Base-by-base conservation (phyloP, 2,888 invertebrate species). In the Augiades crinisus region DNA sequence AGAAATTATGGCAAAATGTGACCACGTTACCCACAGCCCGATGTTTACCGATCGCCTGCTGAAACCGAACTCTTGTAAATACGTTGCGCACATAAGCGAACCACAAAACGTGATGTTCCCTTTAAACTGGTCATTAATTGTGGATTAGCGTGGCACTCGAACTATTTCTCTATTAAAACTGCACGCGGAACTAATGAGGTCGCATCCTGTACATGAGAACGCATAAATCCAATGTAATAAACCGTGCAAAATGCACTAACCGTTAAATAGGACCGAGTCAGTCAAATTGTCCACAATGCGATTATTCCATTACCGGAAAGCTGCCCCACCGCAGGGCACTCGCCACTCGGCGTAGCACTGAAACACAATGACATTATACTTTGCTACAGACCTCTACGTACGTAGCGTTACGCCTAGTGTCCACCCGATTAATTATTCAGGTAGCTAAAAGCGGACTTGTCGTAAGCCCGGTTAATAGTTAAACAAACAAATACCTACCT, bases 281-380 rank as follows among this genome's bases (percentile, higher is more conserved):
- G 81, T 84, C 79, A 81, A 84, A 84, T 81, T 75, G 80, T 77
- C 77, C 83, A 81, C 82, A 84, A 83, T 83, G 78, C 81, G 82
- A 86, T 86, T 85, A 86, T 83, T 83, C 76, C 78, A 80, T 84
- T 84, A 80, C 56, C 41, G 37, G 16, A 67, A 72, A 75, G 70
- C 80, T 69, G 72, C 67, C 63, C 21, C 40, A 16, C 31, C 68
- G 64, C 72, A 70, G 67, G 62, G 17, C 47, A 21, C 30, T 40
- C 38, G 7, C 31, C 31, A 24, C 34, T 34, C 45, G 17, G 31
- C 37, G 47, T 40, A 47, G 34, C 38, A 21, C 63, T 65, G 63
- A 61, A 67, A 47, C 34, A 62, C 56, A 61, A 59, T 62, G 46
- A 27, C 31, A 38, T 46, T 49, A 16, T 47, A 49, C 55, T 47